phyloP scores from a whole-genome alignment of 2,113 vertebrate genomes.

The Isichthys henryi region DNA sequence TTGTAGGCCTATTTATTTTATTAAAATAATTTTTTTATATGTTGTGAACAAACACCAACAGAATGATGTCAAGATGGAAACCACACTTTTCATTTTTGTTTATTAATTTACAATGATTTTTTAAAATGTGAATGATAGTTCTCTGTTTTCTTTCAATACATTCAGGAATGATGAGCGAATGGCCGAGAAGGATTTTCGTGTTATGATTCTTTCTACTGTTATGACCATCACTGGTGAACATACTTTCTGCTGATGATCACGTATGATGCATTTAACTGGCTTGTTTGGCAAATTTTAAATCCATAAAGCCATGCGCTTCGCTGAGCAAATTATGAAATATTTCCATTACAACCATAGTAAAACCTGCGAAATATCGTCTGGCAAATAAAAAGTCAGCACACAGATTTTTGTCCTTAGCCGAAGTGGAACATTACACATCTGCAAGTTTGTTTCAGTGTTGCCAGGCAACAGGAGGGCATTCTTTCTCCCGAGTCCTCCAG shows the following conservation, averaged over 20 bases:
- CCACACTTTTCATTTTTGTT: neutral
- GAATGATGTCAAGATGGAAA: neutral
- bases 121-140: neutral
- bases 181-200: neutral
- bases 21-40: neutral
- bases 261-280: slow-evolving; percentile 24
- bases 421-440: slow-evolving; percentile 29
- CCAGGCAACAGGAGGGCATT: slow-evolving; percentile 30
- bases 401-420: slow-evolving; percentile 12
- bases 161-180: neutral
- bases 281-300: slow-evolving; percentile 27
- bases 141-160: neutral
- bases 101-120: neutral
- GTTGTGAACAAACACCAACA: neutral
- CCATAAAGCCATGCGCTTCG: neutral
- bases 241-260: slow-evolving; percentile 10
- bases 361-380: slow-evolving; percentile 20
- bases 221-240: neutral
- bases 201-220: neutral
- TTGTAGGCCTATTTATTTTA: neutral
- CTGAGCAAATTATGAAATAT: slow-evolving; percentile 26
- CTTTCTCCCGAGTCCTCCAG: slow-evolving; percentile 19
- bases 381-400: slow-evolving; percentile 23
- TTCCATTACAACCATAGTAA: slow-evolving; percentile 25
- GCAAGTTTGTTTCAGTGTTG: slow-evolving; percentile 33